These are phyloP conservation scores for Tinamus guttatus DNA, from an alignment of 2,113 vertebrate genomes.

Conservation along the genomic window DNA sequence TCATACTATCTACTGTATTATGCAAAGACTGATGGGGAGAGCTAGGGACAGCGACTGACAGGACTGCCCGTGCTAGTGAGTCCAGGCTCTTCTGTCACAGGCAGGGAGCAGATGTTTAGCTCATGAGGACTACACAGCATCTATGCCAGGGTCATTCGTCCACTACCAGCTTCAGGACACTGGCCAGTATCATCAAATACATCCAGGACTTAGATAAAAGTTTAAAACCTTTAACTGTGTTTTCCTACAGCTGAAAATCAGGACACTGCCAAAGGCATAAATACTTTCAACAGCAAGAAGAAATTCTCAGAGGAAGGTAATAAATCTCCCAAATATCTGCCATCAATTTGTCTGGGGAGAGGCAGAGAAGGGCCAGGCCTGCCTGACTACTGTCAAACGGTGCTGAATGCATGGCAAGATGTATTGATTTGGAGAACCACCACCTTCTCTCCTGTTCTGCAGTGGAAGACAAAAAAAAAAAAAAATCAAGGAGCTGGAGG, in stretches of 20 bases:
- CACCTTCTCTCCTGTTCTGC: background rate
- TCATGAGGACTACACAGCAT: background rate
- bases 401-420: accelerated
- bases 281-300: background rate
- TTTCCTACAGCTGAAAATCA: background rate
- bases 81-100: accelerated
- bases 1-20: background rate
- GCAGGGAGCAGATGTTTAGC: background rate
- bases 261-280: background rate
- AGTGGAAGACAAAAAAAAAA: background rate
- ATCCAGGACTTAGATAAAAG: background rate
- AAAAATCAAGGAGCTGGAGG: background rate
- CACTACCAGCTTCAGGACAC: background rate
- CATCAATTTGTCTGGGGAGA: background rate
- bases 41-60: background rate
- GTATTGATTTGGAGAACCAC: accelerated
- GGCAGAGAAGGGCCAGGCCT: background rate
- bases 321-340: background rate
- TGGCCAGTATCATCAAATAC: background rate
- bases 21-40: background rate
- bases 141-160: background rate
- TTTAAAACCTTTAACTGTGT: background rate
- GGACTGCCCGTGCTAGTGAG: accelerated
- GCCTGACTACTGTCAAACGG: too few species aligned
- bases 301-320: background rate